Conservation (phyloP, 2,113 vertebrate genomes). For the Rhea pennata region DNA sequence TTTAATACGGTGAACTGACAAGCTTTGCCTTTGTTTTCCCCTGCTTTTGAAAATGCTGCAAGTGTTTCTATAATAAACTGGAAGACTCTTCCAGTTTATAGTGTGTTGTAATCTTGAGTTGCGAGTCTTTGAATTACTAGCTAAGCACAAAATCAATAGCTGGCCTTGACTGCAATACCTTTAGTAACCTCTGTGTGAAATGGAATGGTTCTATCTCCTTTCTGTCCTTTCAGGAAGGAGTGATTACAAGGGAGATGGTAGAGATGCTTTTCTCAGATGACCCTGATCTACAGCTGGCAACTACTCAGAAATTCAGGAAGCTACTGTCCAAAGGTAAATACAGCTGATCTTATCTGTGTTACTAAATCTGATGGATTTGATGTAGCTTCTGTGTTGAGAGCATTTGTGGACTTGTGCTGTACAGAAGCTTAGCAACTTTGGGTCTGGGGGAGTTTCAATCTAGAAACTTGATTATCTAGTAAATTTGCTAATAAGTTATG, state of each 20-base stretch:
- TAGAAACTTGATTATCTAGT: background rate
- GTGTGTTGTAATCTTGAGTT: background rate
- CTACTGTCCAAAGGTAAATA: slow-evolving; percentile 95
- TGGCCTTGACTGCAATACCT: background rate
- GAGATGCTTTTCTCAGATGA: slow-evolving; percentile 98
- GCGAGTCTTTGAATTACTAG: background rate
- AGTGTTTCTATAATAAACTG: background rate
- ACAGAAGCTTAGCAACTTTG: background rate
- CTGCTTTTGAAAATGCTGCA: fast-evolving
- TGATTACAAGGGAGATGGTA: slow-evolving; percentile 97
- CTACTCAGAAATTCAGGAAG: slow-evolving; percentile 97
- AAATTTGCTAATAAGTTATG: background rate
- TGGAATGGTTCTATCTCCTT: background rate
- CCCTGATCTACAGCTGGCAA: slow-evolving; percentile 91
- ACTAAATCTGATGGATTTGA: fast-evolving
- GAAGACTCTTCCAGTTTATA: background rate
- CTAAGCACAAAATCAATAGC: fast-evolving
- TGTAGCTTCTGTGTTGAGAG: background rate
- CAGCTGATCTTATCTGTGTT: background rate
- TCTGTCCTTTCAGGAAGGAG: slow-evolving; percentile 84
- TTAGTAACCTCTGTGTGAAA: background rate
- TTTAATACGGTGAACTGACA: background rate
- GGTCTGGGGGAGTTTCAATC: background rate
- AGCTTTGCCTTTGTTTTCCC: background rate
- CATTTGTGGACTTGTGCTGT: background rate